Evolutionary conservation across 1,140 invertebrate genomes (phyloP).

Genomic region (Lepidostoma basale): DNA sequence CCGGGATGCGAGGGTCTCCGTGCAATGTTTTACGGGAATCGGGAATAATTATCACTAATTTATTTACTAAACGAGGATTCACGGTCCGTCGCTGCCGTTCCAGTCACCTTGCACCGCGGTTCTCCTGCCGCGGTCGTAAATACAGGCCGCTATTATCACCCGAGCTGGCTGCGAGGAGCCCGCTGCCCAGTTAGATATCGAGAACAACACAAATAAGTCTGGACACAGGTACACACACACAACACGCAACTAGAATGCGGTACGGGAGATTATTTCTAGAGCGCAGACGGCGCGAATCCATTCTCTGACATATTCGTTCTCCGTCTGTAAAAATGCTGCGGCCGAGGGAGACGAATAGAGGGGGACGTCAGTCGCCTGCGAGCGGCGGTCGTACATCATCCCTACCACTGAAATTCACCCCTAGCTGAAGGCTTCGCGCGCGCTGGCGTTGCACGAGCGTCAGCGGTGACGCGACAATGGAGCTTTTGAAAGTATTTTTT

Average conservation of each 20-base stretch:
- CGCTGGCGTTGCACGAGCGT: background rate
- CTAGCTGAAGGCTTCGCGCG: background rate
- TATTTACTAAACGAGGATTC: background rate
- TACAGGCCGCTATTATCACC: no score
- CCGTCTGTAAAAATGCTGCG: slow-evolving; percentile 30
- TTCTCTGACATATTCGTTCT: slow-evolving; percentile 22
- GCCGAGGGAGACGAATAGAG: slow-evolving; percentile 23
- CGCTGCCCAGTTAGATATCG: background rate
- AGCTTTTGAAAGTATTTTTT: no score
- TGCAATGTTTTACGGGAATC: slow-evolving; percentile 5
- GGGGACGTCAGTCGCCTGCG: slow-evolving; percentile 18
- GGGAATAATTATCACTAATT: slow-evolving; percentile 22
- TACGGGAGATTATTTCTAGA: slow-evolving; percentile 27
- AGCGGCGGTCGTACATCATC: slow-evolving; percentile 22
- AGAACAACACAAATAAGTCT: background rate
- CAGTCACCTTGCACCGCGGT: no score
- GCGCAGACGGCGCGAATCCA: slow-evolving; percentile 11
- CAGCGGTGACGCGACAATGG: background rate
- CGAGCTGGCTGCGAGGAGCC: background rate
- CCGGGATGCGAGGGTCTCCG: background rate
- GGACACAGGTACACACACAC: slow-evolving; percentile 17
- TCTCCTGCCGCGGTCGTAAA: no score
- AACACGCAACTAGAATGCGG: slow-evolving; percentile 31
- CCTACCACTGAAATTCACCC: slow-evolving; percentile 32
- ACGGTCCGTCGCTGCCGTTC: background rate